phyloP scores from a whole-genome alignment of 2,888 invertebrate species.

The Vanessa cardui region DNA sequence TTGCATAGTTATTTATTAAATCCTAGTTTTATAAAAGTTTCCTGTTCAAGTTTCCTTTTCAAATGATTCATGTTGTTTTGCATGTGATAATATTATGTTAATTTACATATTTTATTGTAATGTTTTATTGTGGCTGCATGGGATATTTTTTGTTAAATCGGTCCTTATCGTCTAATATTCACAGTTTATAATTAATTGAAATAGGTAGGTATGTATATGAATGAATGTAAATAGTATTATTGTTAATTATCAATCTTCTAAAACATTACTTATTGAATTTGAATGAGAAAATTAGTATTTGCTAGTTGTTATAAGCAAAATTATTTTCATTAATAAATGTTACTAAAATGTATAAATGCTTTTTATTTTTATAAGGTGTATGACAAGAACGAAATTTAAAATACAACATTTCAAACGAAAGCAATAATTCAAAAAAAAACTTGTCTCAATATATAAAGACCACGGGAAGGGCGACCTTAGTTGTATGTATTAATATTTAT shows the following conservation, averaged over 20 bases:
- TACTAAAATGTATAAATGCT: slow-evolving; percentile 32
- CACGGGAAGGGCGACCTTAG: too few species aligned
- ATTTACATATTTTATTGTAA: slow-evolving; percentile 24
- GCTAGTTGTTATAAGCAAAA: slow-evolving; percentile 33
- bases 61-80: slow-evolving; percentile 38
- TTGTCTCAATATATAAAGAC: too few species aligned
- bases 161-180: slow-evolving; percentile 19
- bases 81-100: slow-evolving; percentile 33
- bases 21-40: slow-evolving; percentile 23
- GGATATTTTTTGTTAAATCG: slow-evolving; percentile 13
- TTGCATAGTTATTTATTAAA: slow-evolving; percentile 28
- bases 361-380: background rate
- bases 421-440: too few species aligned
- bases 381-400: background rate
- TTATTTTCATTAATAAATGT: slow-evolving; percentile 39
- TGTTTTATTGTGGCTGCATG: slow-evolving; percentile 21
- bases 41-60: slow-evolving; percentile 32
- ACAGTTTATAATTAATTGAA: background rate
- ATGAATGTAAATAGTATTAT: slow-evolving; percentile 6
- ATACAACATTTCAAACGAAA: background rate
- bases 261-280: slow-evolving; percentile 13
- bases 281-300: slow-evolving; percentile 28
- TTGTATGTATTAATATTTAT: too few species aligned
- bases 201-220: slow-evolving; percentile 1
- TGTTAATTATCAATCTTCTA: slow-evolving; percentile 1